A percentile compares a stretch with the other conserved stretches of the same genome.
Evolutionary conservation across 1,140 invertebrate species (phyloP).

Genomic region (Daktulosphaira vitifoliae): DNA sequence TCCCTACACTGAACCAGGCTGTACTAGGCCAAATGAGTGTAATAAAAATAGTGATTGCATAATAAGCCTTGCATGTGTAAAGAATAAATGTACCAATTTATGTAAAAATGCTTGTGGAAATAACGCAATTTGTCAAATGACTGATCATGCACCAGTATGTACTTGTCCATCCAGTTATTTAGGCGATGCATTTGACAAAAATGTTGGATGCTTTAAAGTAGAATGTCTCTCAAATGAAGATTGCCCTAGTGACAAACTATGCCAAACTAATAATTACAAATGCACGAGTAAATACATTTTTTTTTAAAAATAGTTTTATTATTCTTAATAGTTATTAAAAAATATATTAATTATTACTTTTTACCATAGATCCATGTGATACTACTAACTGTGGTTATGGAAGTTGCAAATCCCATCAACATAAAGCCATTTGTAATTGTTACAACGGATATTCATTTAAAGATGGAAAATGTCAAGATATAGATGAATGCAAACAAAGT

Average conservation of each 20-base stretch:
- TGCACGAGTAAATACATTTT: conserved; percentile 63
- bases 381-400: conserved; percentile 63
- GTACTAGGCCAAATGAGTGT: conserved; percentile 71
- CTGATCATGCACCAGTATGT: conserved; percentile 47
- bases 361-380: conserved; percentile 62
- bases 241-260: conserved; percentile 78
- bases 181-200: conserved; percentile 56
- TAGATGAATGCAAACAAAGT: conserved; percentile 57
- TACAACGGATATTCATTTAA: conserved; percentile 57
- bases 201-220: conserved; percentile 57
- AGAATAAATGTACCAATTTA: conserved; percentile 69
- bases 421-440: conserved; percentile 70
- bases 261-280: conserved; percentile 67
- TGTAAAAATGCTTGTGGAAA: conserved; percentile 71
- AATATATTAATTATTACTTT: neutral
- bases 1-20: conserved; percentile 56
- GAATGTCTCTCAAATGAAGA: conserved; percentile 73
- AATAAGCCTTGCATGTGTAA: conserved; percentile 60
- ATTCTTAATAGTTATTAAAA: neutral
- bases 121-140: conserved; percentile 57
- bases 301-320: conserved; percentile 43
- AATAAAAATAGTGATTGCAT: conserved; percentile 67
- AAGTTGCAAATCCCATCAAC: conserved; percentile 42
- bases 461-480: conserved; percentile 49
- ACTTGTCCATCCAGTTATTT: conserved; percentile 60